A percentile compares a stretch with the other conserved stretches of the same genome.
Evolutionary conservation across 2,113 vertebrate species (phyloP).

Genomic region (Tapirus terrestris): DNA sequence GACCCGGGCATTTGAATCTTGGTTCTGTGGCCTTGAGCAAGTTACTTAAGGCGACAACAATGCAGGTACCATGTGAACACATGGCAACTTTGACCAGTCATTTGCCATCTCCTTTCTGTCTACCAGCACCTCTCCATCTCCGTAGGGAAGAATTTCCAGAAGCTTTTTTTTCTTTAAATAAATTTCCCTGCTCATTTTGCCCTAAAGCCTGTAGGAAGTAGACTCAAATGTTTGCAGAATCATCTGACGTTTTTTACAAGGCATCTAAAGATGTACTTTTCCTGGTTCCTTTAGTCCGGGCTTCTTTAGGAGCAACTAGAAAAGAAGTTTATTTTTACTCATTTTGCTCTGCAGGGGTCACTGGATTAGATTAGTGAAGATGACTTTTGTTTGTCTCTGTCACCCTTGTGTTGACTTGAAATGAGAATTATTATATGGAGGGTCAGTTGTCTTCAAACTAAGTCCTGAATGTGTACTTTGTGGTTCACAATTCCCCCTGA

Average conservation of each 20-base stretch:
- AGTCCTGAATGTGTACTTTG: not conserved
- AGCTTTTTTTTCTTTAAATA: not conserved
- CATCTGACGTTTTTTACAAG: not conserved
- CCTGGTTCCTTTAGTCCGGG: not conserved
- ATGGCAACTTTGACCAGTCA: not conserved
- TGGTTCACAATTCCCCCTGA: not conserved
- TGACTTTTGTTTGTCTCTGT: not conserved
- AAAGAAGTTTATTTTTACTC: not conserved
- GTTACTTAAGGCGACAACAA: not conserved
- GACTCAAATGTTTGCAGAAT: not conserved
- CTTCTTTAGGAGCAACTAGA: not conserved
- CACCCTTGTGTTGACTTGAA: not conserved
- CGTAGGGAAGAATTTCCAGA: not conserved
- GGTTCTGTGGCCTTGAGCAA: not conserved
- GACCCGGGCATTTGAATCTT: not conserved
- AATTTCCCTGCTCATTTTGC: not conserved
- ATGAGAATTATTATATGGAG: not conserved
- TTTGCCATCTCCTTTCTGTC: not conserved
- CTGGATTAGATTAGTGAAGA: not conserved
- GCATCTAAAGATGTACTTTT: not conserved
- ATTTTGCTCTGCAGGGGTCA: not conserved
- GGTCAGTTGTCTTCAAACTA: not conserved
- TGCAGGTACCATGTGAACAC: rapidly evolving
- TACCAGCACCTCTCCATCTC: not conserved
- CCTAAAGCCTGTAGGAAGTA: not conserved